Evolutionary conservation across 2,888 invertebrate genomes (phyloP).

Genomic region (Eilema griseolum): DNA sequence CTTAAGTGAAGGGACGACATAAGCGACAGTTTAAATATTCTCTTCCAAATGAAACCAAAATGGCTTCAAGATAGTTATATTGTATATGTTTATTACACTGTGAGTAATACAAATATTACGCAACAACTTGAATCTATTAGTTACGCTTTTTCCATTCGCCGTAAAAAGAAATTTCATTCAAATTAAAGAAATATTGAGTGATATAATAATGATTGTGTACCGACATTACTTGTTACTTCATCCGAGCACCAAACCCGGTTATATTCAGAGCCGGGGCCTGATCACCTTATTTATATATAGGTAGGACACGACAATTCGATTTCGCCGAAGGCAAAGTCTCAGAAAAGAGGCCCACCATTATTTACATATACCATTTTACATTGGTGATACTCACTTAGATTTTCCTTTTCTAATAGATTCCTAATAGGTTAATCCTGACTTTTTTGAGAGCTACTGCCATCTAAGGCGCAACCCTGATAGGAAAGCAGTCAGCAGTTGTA

Average conservation of each 20-base stretch:
- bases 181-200: background rate
- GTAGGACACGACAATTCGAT: too few species aligned
- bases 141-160: conserved; percentile 37
- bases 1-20: background rate
- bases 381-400: too few species aligned
- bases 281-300: too few species aligned
- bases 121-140: conserved; percentile 28
- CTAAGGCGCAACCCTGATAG: too few species aligned
- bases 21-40: background rate
- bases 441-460: too few species aligned
- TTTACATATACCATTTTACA: too few species aligned
- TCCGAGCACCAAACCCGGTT: background rate
- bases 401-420: too few species aligned
- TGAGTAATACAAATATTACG: conserved; percentile 27
- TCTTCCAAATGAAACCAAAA: background rate
- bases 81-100: conserved; percentile 8
- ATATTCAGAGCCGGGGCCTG: too few species aligned
- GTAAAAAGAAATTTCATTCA: conserved; percentile 15
- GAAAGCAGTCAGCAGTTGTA: too few species aligned
- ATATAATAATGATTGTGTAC: background rate
- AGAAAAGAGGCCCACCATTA: too few species aligned
- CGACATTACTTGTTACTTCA: background rate
- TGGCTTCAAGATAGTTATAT: background rate
- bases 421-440: too few species aligned
- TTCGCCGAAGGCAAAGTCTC: too few species aligned